A percentile compares a stretch with the other conserved stretches of the same genome.
phyloP scores from a whole-genome alignment of 2,888 invertebrate species.

The Lagria hirta region DNA sequence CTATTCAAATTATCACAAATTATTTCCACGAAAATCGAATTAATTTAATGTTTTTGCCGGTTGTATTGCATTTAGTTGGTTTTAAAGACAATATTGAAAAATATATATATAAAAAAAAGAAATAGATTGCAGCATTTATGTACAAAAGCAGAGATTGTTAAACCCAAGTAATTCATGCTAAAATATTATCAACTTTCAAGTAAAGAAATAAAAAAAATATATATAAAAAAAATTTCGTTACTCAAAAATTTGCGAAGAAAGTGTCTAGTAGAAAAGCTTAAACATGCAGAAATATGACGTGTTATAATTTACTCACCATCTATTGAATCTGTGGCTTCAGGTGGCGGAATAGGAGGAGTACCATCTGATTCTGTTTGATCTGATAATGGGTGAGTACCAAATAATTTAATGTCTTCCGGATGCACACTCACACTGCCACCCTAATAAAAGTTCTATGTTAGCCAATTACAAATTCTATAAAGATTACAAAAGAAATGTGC shows the following conservation, averaged over 20 bases:
- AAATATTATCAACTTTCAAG: conserved; percentile 18
- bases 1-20: no score
- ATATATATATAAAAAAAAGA: no score
- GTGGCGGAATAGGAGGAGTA: conserved; percentile 64
- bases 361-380: conserved; percentile 63
- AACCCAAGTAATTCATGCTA: conserved; percentile 22
- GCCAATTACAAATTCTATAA: no score
- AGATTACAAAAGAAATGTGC: no score
- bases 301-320: conserved; percentile 71
- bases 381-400: conserved; percentile 63
- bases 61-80: background rate
- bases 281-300: conserved; percentile 6
- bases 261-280: conserved; percentile 11
- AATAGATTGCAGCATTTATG: conserved; percentile 14
- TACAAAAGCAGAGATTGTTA: conserved; percentile 23
- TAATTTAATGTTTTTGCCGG: background rate
- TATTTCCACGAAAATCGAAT: background rate
- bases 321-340: conserved; percentile 72
- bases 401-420: conserved; percentile 60
- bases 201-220: conserved; percentile 1
- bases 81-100: background rate
- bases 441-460: no score
- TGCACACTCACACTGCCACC: conserved; percentile 58
- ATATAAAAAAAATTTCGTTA: no score
- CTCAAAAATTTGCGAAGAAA: background rate